Evolutionary conservation across 1,140 invertebrate genomes (phyloP), one percentile per base, ranked within the genome.

Genomic region (Zaprionus kolodkinae): DNA sequence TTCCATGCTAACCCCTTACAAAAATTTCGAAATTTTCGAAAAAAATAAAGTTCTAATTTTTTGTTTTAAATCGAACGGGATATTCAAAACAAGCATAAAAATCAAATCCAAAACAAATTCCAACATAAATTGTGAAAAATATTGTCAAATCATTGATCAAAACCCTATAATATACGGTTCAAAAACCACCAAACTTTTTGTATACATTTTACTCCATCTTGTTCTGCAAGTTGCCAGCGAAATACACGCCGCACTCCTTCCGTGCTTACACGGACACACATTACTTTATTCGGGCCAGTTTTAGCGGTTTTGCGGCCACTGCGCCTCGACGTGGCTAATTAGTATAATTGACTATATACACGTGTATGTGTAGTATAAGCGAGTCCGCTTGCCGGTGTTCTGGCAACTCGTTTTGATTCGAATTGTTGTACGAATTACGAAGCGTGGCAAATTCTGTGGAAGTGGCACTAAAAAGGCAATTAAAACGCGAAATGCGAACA

Each of bases 391-490:
- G 54, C 59, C 43, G 13, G 33, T 35, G 50, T 63, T 62, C 35
- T 48, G 52, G 52, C 66, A 75, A 64, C 76, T 38, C 66, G 59
- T 60, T 75, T 64, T 75, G 72, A 89, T 89, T 89, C 85, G 85
- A 89, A 85, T 89, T 89, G 85, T 80, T 85, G 81, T 76, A 81
- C 85, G 85, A 79, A 89, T 79, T 76, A 81, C 85, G 85, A 76
- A 89, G 78, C 85, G 78, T 89, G 85, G 85, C 85, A 89, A 89
- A 89, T 89, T 89, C 85, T 81, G 70, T 89, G 85, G 85, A 89
- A 89, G 85, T 89, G 85, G 81, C 85, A 89, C 81, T 89, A 89
- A 89, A 89, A 89, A 89, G 85, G 85, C 85, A 89, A 89, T 89
- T 89, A 89, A 89, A 89, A 89, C 72, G 72, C 72, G 38, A 83